These are phyloP conservation scores for Aphodius sticticus DNA, from an alignment of 2,888 invertebrate species.

Conservation along the genomic window DNA sequence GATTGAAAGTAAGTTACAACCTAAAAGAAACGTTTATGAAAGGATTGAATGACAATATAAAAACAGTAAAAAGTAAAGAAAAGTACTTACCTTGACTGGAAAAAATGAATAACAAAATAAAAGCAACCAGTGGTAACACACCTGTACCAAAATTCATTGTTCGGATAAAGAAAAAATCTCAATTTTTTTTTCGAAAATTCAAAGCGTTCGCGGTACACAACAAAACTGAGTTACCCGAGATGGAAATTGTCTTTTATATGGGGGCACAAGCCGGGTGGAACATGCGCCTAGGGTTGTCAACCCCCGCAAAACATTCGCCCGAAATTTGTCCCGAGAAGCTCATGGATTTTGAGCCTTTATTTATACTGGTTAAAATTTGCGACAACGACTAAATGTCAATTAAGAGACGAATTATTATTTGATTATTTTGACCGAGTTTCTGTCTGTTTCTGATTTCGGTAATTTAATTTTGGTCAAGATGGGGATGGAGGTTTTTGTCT, in stretches of 20 bases:
- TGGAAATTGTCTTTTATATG: not conserved
- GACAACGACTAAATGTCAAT: not conserved
- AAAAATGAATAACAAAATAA: constrained; percentile 6
- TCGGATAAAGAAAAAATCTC: not conserved
- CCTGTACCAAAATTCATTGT: not conserved
- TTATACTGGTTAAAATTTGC: not conserved
- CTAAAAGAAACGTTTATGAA: not conserved
- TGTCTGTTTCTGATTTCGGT: not conserved
- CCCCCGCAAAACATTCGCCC: not conserved
- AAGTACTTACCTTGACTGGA: constrained; percentile 13
- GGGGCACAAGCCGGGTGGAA: not conserved
- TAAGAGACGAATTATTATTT: not conserved
- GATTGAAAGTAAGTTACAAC: no score
- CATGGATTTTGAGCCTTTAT: not conserved
- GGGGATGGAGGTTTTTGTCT: not conserved
- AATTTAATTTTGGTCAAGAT: not conserved
- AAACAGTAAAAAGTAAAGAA: not conserved
- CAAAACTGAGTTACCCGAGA: not conserved
- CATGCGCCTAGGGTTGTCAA: not conserved
- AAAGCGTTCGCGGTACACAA: not conserved
- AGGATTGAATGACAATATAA: not conserved
- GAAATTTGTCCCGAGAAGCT: not conserved
- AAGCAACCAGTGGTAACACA: not conserved
- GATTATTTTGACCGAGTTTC: not conserved
- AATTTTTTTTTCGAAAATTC: not conserved